Conservation (phyloP, 2,113 vertebrate species). For the Crotalus viridis region DNA sequence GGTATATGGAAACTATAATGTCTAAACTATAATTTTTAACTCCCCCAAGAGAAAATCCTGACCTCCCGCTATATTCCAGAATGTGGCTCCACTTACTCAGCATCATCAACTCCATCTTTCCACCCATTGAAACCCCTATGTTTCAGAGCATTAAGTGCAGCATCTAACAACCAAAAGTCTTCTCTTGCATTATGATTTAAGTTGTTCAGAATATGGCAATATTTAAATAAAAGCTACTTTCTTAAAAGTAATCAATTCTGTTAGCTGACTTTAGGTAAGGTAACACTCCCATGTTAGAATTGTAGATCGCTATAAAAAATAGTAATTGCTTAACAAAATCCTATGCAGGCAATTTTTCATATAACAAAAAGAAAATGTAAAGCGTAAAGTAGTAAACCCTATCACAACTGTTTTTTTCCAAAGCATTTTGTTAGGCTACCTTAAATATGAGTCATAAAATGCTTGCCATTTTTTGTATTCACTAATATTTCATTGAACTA, state of each 20-base stretch:
- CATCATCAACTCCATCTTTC: not conserved
- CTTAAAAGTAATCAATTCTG: not conserved
- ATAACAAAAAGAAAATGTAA: not conserved
- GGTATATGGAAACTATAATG: not conserved
- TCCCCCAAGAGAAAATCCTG: no score
- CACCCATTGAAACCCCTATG: not conserved
- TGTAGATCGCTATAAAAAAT: not conserved
- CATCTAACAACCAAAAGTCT: not conserved
- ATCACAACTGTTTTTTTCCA: not conserved
- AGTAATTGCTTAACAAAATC: not conserved
- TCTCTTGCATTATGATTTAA: not conserved
- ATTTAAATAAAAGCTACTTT: not conserved
- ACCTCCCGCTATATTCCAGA: no score
- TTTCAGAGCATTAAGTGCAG: not conserved
- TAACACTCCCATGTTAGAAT: not conserved
- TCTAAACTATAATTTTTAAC: not conserved
- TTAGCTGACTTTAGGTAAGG: not conserved
- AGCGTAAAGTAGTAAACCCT: not conserved
- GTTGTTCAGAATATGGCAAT: not conserved
- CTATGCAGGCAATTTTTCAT: not conserved
- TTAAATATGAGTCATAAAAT: not conserved
- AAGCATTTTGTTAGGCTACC: not conserved
- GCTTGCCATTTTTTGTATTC: not conserved
- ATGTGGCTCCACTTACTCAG: no score
- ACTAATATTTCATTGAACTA: not conserved